Conservation (phyloP, 2,113 vertebrate species). For the Gracilinanus agilis region DNA sequence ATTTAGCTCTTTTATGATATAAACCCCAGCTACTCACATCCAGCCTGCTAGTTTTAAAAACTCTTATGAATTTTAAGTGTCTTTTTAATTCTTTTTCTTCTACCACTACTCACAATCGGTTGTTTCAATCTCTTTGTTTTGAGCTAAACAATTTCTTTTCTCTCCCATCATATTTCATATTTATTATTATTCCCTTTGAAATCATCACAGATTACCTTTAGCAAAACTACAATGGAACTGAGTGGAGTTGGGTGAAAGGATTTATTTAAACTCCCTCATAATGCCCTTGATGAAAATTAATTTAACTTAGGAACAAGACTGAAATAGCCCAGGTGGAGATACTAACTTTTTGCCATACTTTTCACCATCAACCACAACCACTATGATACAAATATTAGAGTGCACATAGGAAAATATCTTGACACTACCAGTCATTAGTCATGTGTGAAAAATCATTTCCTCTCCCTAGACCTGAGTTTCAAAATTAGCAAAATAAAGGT, state of each 20-base stretch:
- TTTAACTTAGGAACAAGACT: not conserved
- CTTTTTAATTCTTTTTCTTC: not conserved
- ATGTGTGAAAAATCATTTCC: constrained; percentile 12
- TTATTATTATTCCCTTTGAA: not conserved
- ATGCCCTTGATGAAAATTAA: not conserved
- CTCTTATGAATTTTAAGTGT: not conserved
- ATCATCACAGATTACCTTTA: not conserved
- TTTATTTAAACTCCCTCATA: not conserved
- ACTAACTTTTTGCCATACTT: not conserved
- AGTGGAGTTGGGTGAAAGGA: not conserved
- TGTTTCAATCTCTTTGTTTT: not conserved
- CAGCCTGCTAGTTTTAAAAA: not conserved
- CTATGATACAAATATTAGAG: not conserved
- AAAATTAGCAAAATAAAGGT: constrained; percentile 40
- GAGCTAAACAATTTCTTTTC: not conserved
- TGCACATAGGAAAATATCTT: not conserved
- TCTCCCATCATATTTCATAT: not conserved
- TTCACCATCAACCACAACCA: not conserved
- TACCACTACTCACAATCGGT: not conserved
- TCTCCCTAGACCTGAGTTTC: constrained; percentile 32
- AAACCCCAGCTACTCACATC: not conserved
- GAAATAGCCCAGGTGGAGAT: not conserved
- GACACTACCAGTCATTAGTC: not conserved
- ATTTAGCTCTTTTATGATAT: not conserved
- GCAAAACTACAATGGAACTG: not conserved